These are phyloP conservation scores for Enteromius thamalakanensis DNA, from an alignment of 2,797 vertebrate species.

Conservation along the genomic window DNA sequence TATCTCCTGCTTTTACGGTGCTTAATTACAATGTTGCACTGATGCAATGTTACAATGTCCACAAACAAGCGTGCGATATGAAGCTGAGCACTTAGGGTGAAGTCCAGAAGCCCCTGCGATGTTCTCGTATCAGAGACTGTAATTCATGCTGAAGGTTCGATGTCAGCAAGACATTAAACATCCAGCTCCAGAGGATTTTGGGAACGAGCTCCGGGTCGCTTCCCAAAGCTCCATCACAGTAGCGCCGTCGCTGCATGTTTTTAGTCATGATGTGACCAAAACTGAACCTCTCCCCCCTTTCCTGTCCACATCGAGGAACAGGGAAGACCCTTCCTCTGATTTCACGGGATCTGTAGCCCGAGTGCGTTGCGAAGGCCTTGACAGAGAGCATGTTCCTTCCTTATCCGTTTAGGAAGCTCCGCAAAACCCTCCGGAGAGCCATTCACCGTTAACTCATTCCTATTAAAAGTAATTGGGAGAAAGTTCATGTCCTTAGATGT, in stretches of 20 bases:
- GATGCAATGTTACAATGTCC: not conserved
- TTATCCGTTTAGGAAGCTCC: slow-evolving; percentile 90
- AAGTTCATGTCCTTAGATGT: slow-evolving; percentile 93
- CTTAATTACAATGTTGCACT: slow-evolving; percentile 1
- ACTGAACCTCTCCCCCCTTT: slow-evolving; percentile 63
- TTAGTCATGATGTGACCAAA: slow-evolving; percentile 44
- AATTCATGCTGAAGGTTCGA: not conserved
- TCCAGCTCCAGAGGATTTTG: not conserved
- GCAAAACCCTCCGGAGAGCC: slow-evolving; percentile 84
- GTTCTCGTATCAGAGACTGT: not conserved
- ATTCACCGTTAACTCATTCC: slow-evolving; percentile 87
- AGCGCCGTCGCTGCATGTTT: slow-evolving; percentile 44
- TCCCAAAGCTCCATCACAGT: slow-evolving; percentile 45
- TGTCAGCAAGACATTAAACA: slow-evolving; percentile 48
- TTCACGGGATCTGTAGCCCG: slow-evolving; percentile 60
- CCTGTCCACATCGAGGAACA: slow-evolving; percentile 73
- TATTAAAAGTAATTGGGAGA: slow-evolving; percentile 93
- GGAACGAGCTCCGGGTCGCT: slow-evolving; percentile 32
- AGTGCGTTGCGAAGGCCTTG: slow-evolving; percentile 67
- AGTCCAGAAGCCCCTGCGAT: not conserved
- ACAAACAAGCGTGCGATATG: not conserved
- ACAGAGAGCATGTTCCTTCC: slow-evolving; percentile 79
- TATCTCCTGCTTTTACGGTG: not conserved
- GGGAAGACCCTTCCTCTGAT: slow-evolving; percentile 63
- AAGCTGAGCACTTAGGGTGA: not conserved